Conservation (phyloP, 1,140 invertebrate genomes). For the Drosophila mojavensis region DNA sequence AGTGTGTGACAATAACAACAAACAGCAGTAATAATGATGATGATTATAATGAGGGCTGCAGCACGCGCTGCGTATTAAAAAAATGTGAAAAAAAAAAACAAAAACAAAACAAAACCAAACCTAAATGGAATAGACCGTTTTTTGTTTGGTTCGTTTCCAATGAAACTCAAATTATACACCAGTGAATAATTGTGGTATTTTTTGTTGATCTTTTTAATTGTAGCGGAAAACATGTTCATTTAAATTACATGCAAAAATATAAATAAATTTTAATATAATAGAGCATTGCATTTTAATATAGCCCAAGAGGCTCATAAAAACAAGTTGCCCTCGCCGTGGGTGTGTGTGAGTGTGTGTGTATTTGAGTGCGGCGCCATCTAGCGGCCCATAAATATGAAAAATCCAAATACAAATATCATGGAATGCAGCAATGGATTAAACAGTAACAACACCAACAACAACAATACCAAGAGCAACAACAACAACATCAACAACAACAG, state of each 20-base stretch:
- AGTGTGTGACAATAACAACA: constrained; percentile 46
- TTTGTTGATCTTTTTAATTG: constrained; percentile 11
- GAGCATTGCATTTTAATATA: constrained; percentile 69
- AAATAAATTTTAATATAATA: constrained; percentile 46
- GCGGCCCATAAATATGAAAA: constrained; percentile 81
- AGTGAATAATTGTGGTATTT: constrained; percentile 77
- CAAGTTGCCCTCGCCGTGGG: constrained; percentile 34
- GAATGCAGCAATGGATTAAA: constrained; percentile 72
- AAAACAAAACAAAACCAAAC: constrained; percentile 34
- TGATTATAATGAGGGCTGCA: constrained; percentile 14
- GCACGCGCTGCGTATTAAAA: constrained; percentile 30
- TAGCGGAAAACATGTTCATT: constrained; percentile 46
- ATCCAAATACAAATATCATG: constrained; percentile 71
- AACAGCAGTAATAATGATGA: constrained; percentile 16
- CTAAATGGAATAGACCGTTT: constrained; percentile 14
- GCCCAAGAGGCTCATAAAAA: constrained; percentile 77
- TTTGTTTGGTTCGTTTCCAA: constrained; percentile 41
- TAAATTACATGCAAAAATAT: neutral
- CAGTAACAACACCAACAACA: constrained; percentile 49
- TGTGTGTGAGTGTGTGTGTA: constrained; percentile 14
- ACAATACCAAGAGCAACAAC: constrained; percentile 41
- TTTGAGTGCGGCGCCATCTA: constrained; percentile 60
- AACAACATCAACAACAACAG: constrained; percentile 51
- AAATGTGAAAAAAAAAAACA: constrained; percentile 37
- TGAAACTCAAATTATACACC: constrained; percentile 80